A percentile compares a stretch with the other conserved stretches of the same genome.
Conservation (phyloP, 2,113 vertebrate species). For the Nycticebus coucang region DNA sequence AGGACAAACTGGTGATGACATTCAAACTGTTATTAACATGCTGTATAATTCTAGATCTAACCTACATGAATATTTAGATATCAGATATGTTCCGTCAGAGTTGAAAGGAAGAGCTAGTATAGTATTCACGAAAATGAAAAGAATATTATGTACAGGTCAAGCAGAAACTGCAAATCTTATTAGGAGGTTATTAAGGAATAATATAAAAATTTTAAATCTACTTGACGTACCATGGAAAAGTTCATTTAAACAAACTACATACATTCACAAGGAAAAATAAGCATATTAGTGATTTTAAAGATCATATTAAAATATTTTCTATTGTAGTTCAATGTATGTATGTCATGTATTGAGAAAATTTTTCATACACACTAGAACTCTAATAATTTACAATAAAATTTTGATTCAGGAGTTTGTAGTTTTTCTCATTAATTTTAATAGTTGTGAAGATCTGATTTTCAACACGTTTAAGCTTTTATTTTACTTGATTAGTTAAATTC, state of each 20-base stretch:
- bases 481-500: conserved; percentile 18
- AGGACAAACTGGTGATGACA: background rate
- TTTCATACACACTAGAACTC: conserved; percentile 35
- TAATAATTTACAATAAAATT: conserved; percentile 75
- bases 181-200: conserved; percentile 73
- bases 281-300: conserved; percentile 34
- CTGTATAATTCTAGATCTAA: conserved; percentile 65
- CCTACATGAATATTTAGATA: conserved; percentile 39
- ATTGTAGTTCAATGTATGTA: conserved; percentile 13
- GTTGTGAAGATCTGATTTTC: conserved; percentile 24
- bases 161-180: conserved; percentile 44
- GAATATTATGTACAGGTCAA: conserved; percentile 66
- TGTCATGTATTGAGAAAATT: conserved; percentile 9
- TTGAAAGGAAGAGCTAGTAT: conserved; percentile 59
- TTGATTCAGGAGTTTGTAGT: conserved; percentile 64
- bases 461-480: conserved; percentile 20
- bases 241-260: conserved; percentile 1
- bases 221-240: conserved; percentile 53
- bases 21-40: conserved; percentile 59
- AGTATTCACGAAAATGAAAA: conserved; percentile 58
- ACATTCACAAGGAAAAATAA: conserved; percentile 1
- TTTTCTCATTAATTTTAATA: conserved; percentile 53
- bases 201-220: conserved; percentile 70
- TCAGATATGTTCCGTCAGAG: conserved; percentile 50
- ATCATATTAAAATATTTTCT: conserved; percentile 46